Evolutionary conservation across 2,888 invertebrate genomes (phyloP), one percentile per base, ranked within the genome.

Genomic region (Caenorhabditis becei): DNA sequence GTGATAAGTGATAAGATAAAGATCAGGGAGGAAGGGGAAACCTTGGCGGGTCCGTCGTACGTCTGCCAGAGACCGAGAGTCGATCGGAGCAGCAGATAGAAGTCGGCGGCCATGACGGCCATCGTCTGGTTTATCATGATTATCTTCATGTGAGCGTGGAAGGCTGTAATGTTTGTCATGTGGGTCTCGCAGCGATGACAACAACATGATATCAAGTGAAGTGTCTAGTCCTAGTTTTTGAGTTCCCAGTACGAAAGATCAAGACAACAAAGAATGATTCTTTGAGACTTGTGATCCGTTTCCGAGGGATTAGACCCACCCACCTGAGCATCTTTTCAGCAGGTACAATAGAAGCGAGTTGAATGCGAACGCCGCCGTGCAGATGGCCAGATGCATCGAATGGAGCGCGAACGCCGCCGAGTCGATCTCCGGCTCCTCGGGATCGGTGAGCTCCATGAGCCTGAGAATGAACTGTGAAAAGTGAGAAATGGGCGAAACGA

Each of bases 71-170:
- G 16, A 14, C 63, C 77, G 11, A 77, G 56, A 2, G 58, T 51
- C 18, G 69, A 63, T 23, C 81, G 26, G 2, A 81, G 44, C 10
- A 72, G 24, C 5, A 81, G 62, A 28, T 72, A 81, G 28, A 72
- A 47, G 23, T 59, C 54, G 11, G 72, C 72, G 7, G 66, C 66
- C 54, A 77, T 77, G 7, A 81, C 62, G 2, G 81, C 67, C 63
- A 77, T 23, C 18, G 81, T 81, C 28, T 74, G 59, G 44, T 81
- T 53, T 1, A 69, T 69, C 56, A 77, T 62, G 18, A 81, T 81
- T 3, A 81, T 77, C 26, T 71, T 77, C 77, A 81, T 77, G 53
- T 81, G 81, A n/a, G 35, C 18, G 41, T 81, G 81, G 47, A 81
- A 81, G 0, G 69, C 81, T 77, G 67, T 10, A 78, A 23, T 5